phyloP scores from a whole-genome alignment of 2,797 vertebrate species.

The Lemur catta region DNA sequence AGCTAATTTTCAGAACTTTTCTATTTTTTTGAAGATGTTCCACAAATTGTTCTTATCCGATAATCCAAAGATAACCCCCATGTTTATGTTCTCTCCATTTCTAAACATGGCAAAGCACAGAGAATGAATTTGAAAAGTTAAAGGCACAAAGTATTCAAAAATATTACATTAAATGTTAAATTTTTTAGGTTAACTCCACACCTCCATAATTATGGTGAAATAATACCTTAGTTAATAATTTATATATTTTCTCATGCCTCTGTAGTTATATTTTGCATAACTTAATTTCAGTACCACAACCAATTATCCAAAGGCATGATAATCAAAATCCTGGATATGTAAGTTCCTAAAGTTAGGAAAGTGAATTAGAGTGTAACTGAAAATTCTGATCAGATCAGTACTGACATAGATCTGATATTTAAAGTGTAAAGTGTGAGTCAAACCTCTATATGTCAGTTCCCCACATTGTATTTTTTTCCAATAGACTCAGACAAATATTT shows the following conservation, averaged over 20 bases:
- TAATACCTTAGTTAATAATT: background rate
- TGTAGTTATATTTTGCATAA: background rate
- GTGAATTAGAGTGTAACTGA: background rate
- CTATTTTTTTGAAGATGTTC: conserved; percentile 2
- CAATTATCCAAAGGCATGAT: background rate
- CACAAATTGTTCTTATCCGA: background rate
- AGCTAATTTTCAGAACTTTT: background rate
- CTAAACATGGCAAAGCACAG: background rate
- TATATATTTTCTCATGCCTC: background rate
- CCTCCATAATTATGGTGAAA: background rate
- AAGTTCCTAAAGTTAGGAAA: background rate
- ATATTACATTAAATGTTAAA: background rate
- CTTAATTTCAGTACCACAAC: background rate
- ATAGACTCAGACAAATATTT: background rate
- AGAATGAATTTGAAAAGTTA: background rate
- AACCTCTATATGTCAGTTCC: background rate
- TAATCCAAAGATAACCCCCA: background rate
- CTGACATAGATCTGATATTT: background rate
- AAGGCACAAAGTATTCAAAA: background rate
- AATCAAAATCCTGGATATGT: background rate
- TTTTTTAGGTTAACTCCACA: background rate
- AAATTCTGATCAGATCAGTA: background rate
- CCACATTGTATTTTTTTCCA: background rate
- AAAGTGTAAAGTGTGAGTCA: background rate
- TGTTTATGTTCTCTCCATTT: background rate